Evolutionary conservation across 2,797 vertebrate genomes (phyloP).

Genomic region (Sebastes itinus): DNA sequence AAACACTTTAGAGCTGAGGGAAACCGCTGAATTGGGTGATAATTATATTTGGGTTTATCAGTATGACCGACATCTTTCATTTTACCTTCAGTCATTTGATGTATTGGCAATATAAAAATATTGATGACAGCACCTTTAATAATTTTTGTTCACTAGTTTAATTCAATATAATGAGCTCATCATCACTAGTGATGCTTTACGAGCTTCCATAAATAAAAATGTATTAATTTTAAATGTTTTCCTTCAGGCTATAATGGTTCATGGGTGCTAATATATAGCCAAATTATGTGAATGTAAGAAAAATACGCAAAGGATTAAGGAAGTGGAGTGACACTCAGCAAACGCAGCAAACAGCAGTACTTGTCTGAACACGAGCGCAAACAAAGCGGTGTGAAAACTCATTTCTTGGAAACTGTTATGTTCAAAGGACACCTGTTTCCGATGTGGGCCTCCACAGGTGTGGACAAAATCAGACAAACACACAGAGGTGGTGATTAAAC

Average conservation of each 20-base stretch:
- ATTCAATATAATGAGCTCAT: background rate
- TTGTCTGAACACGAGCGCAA: background rate
- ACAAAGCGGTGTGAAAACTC: background rate
- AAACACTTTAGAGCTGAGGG: background rate
- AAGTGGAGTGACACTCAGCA: background rate
- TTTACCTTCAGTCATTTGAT: background rate
- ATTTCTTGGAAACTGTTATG: slow-evolving; percentile 5
- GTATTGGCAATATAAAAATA: background rate
- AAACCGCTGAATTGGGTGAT: background rate
- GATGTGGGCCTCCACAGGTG: background rate
- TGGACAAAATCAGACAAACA: background rate
- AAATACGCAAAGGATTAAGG: background rate
- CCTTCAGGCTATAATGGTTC: background rate
- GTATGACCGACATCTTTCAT: background rate
- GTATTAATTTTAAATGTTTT: background rate
- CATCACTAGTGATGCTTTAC: background rate
- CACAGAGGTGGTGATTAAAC: background rate
- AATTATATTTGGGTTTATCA: background rate
- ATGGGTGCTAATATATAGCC: background rate
- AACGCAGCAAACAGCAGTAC: background rate
- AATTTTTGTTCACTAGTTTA: background rate
- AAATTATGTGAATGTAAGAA: background rate
- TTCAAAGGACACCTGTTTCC: background rate
- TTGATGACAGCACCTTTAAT: background rate
- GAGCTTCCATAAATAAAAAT: background rate